Evolutionary conservation across 1,140 invertebrate species (phyloP).

Genomic region (Apis mellifera): DNA sequence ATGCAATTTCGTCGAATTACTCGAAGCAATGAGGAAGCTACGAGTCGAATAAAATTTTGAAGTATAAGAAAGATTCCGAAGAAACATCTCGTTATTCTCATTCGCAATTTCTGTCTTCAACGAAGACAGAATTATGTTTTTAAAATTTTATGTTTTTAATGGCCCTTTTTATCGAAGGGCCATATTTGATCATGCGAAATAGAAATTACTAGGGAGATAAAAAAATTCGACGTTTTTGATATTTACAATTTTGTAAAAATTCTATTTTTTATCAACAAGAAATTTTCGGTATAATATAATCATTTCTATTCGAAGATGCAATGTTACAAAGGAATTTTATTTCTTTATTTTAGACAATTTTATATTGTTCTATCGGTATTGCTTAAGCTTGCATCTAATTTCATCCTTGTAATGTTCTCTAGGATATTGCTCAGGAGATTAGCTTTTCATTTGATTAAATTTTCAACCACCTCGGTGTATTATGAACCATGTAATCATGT

Average conservation of each 20-base stretch:
- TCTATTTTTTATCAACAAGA: too few species aligned
- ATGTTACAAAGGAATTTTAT: neutral
- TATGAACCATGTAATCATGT: neutral
- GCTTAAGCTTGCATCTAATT: neutral
- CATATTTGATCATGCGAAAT: neutral
- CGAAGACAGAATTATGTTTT: neutral
- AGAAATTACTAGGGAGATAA: too few species aligned
- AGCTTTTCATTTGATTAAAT: neutral
- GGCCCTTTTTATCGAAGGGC: neutral
- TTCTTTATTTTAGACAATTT: neutral
- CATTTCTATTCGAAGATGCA: too few species aligned
- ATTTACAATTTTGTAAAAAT: too few species aligned
- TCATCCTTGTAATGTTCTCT: neutral
- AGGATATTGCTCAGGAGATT: neutral
- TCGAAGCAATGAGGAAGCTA: neutral
- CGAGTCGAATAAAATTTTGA: neutral
- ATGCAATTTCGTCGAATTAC: constrained; percentile 17
- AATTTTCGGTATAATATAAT: too few species aligned
- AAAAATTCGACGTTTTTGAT: too few species aligned
- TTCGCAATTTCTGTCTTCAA: neutral
- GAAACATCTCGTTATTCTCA: neutral
- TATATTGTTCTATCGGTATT: neutral
- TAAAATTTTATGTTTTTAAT: too few species aligned
- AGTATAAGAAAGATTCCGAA: neutral
- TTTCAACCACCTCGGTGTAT: constrained; percentile 1